Percentiles rank a stretch among this genome's conserved stretches.
Conservation (phyloP, 2,797 vertebrate species). For the Muraenolepis orangiensis region DNA sequence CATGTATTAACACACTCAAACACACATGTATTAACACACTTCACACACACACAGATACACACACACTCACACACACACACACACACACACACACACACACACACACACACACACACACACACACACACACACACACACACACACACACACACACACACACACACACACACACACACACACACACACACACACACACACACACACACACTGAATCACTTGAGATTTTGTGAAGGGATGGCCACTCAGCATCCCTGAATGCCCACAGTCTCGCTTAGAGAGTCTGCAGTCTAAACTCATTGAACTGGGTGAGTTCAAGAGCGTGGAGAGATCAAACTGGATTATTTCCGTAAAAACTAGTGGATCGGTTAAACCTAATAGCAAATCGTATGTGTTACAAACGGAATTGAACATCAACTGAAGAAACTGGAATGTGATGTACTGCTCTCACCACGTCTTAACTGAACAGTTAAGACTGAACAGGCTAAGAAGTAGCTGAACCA, state of each 20-base stretch:
- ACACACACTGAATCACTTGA: background rate
- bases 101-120: slow-evolving; percentile 1
- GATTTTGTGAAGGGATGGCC: background rate
- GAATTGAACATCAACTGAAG: background rate
- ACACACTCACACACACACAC: background rate
- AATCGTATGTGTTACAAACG: background rate
- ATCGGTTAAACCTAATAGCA: background rate
- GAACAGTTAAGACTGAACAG: background rate
- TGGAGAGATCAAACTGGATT: background rate
- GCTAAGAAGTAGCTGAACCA: background rate
- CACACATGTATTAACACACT: background rate
- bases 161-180: background rate
- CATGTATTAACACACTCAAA: background rate
- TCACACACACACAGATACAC: slow-evolving; percentile 10
- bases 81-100: background rate
- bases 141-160: slow-evolving; percentile 6
- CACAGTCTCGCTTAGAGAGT: background rate
- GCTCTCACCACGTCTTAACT: background rate
- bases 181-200: background rate
- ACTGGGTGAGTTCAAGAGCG: no score
- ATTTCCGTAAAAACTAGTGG: background rate
- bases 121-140: slow-evolving; percentile 3
- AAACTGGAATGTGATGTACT: background rate
- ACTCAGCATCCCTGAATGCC: background rate
- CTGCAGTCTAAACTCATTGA: no score